These are phyloP conservation scores for Mugil cephalus DNA, from an alignment of 2,113 vertebrate genomes.

Conservation along the genomic window DNA sequence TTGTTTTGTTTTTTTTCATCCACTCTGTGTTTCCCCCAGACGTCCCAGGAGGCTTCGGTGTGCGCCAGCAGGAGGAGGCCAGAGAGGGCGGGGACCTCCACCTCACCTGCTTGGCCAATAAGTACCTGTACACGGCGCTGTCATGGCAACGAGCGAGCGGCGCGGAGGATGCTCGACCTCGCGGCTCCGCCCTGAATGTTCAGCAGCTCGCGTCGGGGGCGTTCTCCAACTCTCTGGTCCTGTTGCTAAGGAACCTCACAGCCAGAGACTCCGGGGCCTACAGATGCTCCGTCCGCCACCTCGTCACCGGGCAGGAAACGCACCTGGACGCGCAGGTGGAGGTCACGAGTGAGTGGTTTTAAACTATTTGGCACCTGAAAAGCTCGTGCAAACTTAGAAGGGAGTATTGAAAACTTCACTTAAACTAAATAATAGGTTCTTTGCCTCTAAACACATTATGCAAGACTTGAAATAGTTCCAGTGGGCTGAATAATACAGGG, in stretches of 20 bases:
- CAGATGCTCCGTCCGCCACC: constrained; percentile 88
- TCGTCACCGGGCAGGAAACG: constrained; percentile 86
- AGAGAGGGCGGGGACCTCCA: constrained; percentile 90
- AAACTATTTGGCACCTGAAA: background rate
- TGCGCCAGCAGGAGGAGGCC: constrained; percentile 86
- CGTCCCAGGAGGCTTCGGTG: constrained; percentile 88
- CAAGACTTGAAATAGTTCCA: background rate
- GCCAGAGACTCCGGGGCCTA: constrained; percentile 89
- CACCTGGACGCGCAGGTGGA: constrained; percentile 89
- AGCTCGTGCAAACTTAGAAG: too few species aligned
- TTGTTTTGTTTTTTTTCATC: background rate
- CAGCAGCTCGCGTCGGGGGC: constrained; percentile 76
- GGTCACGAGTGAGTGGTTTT: constrained; percentile 87
- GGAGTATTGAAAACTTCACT: background rate
- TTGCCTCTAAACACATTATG: background rate
- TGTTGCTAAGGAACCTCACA: constrained; percentile 89
- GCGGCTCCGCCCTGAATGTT: constrained; percentile 42
- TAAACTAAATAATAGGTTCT: too few species aligned
- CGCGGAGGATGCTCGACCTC: constrained; percentile 21
- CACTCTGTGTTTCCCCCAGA: constrained; percentile 79
- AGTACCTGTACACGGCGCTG: constrained; percentile 90
- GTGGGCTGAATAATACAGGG: background rate
- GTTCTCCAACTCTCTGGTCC: constrained; percentile 86
- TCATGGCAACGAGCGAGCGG: constrained; percentile 87
- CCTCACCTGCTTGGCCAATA: constrained; percentile 92